A percentile compares a stretch with the other conserved stretches of the same genome.
phyloP scores from a whole-genome alignment of 2,113 vertebrate species.

The Naja naja region DNA sequence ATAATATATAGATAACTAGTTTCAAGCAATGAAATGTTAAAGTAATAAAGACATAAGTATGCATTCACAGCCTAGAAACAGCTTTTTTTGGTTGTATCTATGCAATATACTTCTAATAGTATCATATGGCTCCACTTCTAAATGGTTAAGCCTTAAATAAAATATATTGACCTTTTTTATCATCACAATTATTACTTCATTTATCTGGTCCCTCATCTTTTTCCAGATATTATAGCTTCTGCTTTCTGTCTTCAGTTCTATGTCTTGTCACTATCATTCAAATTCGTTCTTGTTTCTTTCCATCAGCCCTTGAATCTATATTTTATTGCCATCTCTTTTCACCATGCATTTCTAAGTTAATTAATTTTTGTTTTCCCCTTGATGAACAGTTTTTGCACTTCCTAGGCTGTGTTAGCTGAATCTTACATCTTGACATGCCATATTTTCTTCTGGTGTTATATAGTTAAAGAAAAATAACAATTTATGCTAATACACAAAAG shows the following conservation, averaged over 20 bases:
- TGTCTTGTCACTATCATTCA: slow-evolving; percentile 2
- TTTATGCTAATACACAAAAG: neutral
- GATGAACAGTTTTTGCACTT: neutral
- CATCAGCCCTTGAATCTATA: slow-evolving; percentile 12
- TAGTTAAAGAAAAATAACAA: slow-evolving; percentile 16
- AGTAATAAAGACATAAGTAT: neutral
- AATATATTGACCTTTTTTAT: neutral
- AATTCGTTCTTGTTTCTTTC: slow-evolving; percentile 8
- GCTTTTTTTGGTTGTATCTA: neutral
- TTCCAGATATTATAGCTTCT: slow-evolving; percentile 5
- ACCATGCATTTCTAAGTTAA: neutral
- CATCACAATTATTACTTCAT: slow-evolving; percentile 6
- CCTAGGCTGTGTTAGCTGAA: slow-evolving; percentile 10
- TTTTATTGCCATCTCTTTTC: slow-evolving; percentile 10
- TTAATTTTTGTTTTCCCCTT: slow-evolving; percentile 31
- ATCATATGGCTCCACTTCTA: neutral
- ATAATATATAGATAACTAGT: neutral
- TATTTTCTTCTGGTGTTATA: neutral
- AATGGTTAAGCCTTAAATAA: neutral
- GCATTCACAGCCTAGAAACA: neutral
- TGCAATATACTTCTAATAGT: neutral
- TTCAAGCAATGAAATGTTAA: neutral
- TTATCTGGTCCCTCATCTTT: slow-evolving; percentile 7
- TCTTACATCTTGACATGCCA: neutral
- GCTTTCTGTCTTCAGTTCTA: neutral